A percentile compares a stretch with the other conserved stretches of the same genome.
Evolutionary conservation across 2,113 vertebrate genomes (phyloP).

Genomic region (Trachemys scripta): DNA sequence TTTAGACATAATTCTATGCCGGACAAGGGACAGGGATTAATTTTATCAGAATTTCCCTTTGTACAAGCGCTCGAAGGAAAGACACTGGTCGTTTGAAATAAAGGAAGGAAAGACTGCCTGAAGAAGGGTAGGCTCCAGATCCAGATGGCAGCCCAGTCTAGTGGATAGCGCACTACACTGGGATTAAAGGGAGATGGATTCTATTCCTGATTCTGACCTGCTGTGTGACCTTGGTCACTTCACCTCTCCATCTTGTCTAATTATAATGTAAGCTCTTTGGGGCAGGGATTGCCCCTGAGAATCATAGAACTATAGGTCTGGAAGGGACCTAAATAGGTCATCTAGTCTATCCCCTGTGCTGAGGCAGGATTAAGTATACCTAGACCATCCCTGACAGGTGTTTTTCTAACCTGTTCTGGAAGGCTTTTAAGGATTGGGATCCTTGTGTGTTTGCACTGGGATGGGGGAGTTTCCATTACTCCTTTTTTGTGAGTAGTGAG

Average conservation of each 20-base stretch:
- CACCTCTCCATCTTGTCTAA: not conserved
- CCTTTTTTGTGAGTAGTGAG: not conserved
- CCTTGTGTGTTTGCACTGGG: not conserved
- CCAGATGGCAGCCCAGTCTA: not conserved
- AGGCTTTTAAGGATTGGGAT: not conserved
- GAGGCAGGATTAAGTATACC: not conserved
- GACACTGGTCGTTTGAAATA: not conserved
- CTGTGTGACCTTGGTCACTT: not conserved
- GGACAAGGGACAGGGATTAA: not conserved
- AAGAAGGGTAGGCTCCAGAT: not conserved
- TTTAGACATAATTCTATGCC: not conserved
- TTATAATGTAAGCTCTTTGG: not conserved
- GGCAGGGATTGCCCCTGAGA: not conserved
- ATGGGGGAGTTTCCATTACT: not conserved
- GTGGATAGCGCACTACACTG: not conserved
- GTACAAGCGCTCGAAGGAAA: not conserved
- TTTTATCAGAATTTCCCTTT: not conserved
- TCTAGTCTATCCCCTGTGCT: not conserved
- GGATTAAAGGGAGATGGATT: not conserved
- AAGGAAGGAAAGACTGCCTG: not conserved
- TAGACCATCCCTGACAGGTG: not conserved
- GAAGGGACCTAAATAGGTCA: not conserved
- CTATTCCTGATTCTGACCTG: not conserved
- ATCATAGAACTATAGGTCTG: not conserved
- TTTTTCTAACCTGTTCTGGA: not conserved